Evolutionary conservation across 2,888 invertebrate species (phyloP), one percentile per base, ranked within the genome.

Genomic region (Calliphora vomitoria): DNA sequence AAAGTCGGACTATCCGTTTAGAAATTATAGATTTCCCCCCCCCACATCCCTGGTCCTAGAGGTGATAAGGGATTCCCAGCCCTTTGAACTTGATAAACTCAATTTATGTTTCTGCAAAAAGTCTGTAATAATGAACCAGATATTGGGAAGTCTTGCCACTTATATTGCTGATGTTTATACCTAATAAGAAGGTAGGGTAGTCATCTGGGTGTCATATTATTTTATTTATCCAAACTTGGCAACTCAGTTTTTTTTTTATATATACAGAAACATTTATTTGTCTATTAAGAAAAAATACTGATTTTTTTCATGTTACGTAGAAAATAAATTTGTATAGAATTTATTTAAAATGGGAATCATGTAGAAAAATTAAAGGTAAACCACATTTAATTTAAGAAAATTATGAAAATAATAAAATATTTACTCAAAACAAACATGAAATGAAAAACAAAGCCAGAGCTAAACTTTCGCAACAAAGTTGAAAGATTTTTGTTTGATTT

Each of bases 301-400:
- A 20, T 25, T 66, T 55, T 53, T 25, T 15, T 25, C 13, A 35
- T 18, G 50, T 38, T 47, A 72, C 55, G 20, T 69, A 20, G 10
- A 20, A 64, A 4, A 13, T 31, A 8, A 18, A 47, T 47, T 69
- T 72, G 10, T 71, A 38, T 41, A 18, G 8, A 44, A 44, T 38
- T 81, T 72, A 31, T 72, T 81, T 31, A 15, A 80, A 64, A 74
- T 75, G 31, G 68, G n/a, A 68, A 74, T 80, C 50, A 85, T 69
- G 50, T 50, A 35, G 25, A 74, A 53, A 64, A 80, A 60, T 13
- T 71, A 68, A 62, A 80, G 79, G 79, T 74, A 68, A 85, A 85
- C 85, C 41, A 60, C 79, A 50, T 74, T 79, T 66, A 66, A 68
- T 80, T 72, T 58, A 5, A 31, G 38, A 60, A 74, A 84, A 68